Conservation (phyloP, 1,140 invertebrate species). For the Helicoverpa zea region DNA sequence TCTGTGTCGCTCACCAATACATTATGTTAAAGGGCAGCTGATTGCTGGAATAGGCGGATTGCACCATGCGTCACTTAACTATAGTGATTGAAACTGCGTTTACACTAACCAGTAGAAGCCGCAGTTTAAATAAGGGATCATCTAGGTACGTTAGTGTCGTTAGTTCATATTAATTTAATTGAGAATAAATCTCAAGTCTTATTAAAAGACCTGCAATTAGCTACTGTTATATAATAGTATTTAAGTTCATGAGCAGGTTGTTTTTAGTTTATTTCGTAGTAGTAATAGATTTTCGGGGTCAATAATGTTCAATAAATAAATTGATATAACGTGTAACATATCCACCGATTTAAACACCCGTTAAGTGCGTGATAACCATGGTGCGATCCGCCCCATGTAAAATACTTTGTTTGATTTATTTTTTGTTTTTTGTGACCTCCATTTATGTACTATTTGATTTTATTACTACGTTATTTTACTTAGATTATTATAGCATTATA, state of each 20-base stretch:
- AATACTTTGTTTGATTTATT: slow-evolving; percentile 47
- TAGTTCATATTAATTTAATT: not conserved
- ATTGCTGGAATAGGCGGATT: slow-evolving; percentile 2
- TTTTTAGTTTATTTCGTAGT: slow-evolving; percentile 9
- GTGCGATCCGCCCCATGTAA: slow-evolving; percentile 30
- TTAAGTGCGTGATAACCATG: not conserved
- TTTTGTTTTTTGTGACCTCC: slow-evolving; percentile 62
- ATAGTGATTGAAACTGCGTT: not conserved
- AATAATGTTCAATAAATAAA: not conserved
- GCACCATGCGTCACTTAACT: slow-evolving; percentile 4
- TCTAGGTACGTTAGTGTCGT: not conserved
- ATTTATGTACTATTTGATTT: slow-evolving; percentile 69
- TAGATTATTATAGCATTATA: slow-evolving; percentile 75
- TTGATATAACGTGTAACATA: slow-evolving; percentile 8
- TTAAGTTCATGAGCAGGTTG: slow-evolving; percentile 18
- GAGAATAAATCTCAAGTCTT: not conserved
- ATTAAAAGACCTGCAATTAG: not conserved
- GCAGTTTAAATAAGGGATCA: not conserved
- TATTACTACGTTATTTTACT: slow-evolving; percentile 74
- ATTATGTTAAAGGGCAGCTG: slow-evolving; percentile 35
- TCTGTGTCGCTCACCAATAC: not conserved
- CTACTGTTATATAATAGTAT: slow-evolving; percentile 13
- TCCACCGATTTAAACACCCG: slow-evolving; percentile 1
- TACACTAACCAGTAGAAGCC: not conserved
- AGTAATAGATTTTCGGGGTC: not conserved